These are phyloP conservation scores for Rafetus swinhoei DNA, from an alignment of 2,113 vertebrate species.

Conservation along the genomic window DNA sequence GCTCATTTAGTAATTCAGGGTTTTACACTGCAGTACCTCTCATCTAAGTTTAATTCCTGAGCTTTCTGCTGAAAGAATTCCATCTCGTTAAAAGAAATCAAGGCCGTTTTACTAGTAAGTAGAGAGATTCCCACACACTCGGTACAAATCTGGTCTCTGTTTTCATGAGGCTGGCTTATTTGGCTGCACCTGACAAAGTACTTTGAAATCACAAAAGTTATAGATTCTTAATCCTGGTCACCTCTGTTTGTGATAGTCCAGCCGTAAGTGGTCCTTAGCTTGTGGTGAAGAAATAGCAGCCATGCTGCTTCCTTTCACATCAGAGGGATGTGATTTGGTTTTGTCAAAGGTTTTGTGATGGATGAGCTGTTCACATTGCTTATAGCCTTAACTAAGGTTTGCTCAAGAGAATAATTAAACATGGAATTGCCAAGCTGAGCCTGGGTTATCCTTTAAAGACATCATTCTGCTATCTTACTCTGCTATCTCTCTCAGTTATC, in stretches of 20 bases:
- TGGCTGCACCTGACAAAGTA: neutral
- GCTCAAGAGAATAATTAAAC: neutral
- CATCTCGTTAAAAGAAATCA: neutral
- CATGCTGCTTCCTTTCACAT: neutral
- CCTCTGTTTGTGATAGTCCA: neutral
- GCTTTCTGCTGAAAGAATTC: neutral
- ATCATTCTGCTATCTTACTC: too few relatives aligned
- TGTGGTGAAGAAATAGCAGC: neutral
- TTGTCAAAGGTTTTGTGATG: neutral
- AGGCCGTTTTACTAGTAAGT: neutral
- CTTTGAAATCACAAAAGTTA: neutral
- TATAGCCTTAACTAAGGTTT: neutral
- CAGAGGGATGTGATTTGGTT: neutral
- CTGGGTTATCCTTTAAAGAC: neutral
- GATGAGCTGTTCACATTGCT: too few relatives aligned
- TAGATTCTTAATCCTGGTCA: neutral
- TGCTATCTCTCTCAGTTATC: neutral
- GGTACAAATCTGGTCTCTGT: neutral
- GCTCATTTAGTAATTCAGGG: neutral
- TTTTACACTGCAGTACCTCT: neutral
- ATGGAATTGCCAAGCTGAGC: neutral
- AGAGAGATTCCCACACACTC: neutral
- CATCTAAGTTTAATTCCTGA: neutral
- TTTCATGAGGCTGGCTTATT: constrained; percentile 27
- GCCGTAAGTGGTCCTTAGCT: neutral